Evolutionary conservation across 2,113 vertebrate species (phyloP).

Genomic region (Tenebrosternarchus preto): DNA sequence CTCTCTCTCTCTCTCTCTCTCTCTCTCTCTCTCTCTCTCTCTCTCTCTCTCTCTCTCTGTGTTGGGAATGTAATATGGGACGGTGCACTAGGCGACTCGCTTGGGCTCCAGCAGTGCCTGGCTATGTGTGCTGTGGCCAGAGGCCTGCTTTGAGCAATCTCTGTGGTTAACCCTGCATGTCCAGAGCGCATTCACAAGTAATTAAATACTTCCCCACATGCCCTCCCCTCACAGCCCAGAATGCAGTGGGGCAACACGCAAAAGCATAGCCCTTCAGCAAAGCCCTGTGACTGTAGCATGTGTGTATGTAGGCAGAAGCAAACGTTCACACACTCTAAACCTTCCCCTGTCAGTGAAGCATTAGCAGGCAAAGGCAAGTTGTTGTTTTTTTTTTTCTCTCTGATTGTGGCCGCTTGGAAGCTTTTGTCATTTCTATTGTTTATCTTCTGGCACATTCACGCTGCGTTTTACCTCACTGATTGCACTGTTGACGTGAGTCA

Average conservation of each 20-base stretch:
- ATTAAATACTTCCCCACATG: conserved; percentile 57
- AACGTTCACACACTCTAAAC: background rate
- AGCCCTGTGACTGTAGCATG: background rate
- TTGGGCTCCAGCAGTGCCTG: conserved; percentile 46
- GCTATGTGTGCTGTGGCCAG: conserved; percentile 40
- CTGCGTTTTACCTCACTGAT: conserved; percentile 22
- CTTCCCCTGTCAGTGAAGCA: background rate
- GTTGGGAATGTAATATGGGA: conserved; percentile 36
- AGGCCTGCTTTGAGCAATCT: conserved; percentile 47
- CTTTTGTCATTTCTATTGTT: background rate
- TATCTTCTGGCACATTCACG: conserved; percentile 22
- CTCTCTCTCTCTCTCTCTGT: conserved; percentile 17
- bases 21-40: conserved; percentile 13
- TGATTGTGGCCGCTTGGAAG: background rate
- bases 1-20: conserved; percentile 35
- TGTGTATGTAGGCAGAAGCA: background rate
- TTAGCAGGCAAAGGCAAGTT: too few relatives aligned
- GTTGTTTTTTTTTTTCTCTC: background rate
- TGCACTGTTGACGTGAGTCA: conserved; percentile 33
- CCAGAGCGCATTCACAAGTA: conserved; percentile 50
- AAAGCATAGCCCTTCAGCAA: conserved; percentile 42
- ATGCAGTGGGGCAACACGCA: conserved; percentile 51
- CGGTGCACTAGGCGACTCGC: conserved; percentile 23
- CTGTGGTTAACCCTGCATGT: conserved; percentile 53
- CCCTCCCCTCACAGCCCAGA: conserved; percentile 50